Evolutionary conservation across 2,113 vertebrate genomes (phyloP).

Genomic region (Dicentrarchus labrax): DNA sequence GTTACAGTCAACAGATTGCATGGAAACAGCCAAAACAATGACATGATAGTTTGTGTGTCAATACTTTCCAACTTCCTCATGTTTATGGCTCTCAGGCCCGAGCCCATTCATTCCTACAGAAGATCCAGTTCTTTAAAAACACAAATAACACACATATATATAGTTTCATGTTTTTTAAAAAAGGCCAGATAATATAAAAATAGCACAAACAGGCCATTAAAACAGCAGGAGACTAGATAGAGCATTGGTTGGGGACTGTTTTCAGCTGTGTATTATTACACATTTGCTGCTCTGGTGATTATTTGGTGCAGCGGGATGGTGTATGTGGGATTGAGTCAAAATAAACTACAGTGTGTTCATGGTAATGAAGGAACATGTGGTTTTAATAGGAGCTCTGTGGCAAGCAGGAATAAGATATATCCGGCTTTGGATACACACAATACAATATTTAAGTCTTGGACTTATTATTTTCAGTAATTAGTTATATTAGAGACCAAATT

Average conservation of each 20-base stretch:
- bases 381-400: neutral
- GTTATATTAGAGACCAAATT: neutral
- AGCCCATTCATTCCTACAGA: neutral
- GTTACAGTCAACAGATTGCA: neutral
- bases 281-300: neutral
- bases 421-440: neutral
- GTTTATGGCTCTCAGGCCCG: neutral
- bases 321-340: neutral
- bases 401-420: neutral
- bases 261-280: neutral
- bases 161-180: neutral
- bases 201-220: too few relatives aligned
- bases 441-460: neutral
- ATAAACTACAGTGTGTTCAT: neutral
- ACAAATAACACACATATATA: neutral
- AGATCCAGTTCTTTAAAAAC: neutral
- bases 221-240: neutral
- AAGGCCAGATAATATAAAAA: neutral
- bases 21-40: neutral
- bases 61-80: neutral
- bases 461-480: neutral
- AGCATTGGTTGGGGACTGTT: neutral
- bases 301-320: neutral
- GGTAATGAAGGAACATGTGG: neutral
- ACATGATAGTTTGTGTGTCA: neutral